Base-by-base conservation (phyloP, 2,797 vertebrate species). In the Stomatorhinus walkeri region DNA sequence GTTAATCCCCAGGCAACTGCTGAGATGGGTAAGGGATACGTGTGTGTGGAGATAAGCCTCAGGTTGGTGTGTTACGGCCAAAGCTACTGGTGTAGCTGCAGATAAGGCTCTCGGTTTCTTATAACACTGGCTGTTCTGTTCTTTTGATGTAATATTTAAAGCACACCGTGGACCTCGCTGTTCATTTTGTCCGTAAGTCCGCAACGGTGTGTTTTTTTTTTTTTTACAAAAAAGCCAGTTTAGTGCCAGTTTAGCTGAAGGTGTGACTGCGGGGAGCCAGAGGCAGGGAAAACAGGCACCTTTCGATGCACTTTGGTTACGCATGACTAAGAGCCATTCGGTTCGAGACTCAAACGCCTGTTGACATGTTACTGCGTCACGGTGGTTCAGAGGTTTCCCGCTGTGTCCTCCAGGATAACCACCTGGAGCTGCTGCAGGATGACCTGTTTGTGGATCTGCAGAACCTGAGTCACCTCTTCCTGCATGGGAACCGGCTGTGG, bases 391-490 rank as follows among this genome's bases (percentile, higher is more conserved):
- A 32, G 88, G 51, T 84, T 19, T 89, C 52, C 61, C 24, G 9
- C 24, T 28, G 61, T 68, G 24, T 32, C 24, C 59, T 51, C 40
- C 91, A 96, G 96, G 98, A 99, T 91, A 99, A 99, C 92, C 97
- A 97, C 91, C 97, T 99, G 0, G 98, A 97, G 94, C 97, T 97
- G 94, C 96, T 99, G 90, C 98, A 98, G 93, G 98, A 99, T 8
- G 97, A 99, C 93, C 97, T 97, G 91, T 99, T 99, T 68, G 95
- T 95, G 91, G 98, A 99, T 94, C 96, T 99, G 90, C 98, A 97
- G 94, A 99, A 99, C 94, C 96, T 99, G 90, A 99, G 98, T 93
- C 98, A 99, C 95, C 96, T 99, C 92, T 99, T 99, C 92, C 96
- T 99, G 92, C 98, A 99, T 1, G 98, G 98, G 89, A 99, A 99